phyloP scores from a whole-genome alignment of 1,140 invertebrate genomes.

The Atta cephalotes region DNA sequence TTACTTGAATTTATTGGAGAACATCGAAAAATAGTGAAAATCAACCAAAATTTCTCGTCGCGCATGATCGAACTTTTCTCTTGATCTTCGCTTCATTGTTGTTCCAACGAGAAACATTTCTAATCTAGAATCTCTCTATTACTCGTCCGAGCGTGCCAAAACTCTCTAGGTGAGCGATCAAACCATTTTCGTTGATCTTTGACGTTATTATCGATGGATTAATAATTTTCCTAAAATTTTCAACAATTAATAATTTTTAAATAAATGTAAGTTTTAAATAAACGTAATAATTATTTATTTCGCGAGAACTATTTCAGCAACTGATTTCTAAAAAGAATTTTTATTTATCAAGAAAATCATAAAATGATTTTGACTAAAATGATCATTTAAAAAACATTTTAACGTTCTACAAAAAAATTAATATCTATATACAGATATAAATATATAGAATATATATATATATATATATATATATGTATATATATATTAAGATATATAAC shows the following conservation, averaged over 20 bases:
- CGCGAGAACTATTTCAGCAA: neutral
- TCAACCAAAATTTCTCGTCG: constrained; percentile 50
- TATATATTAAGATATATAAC: neutral
- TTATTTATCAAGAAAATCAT: neutral
- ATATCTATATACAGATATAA: neutral
- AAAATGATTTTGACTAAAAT: neutral
- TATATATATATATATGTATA: neutral
- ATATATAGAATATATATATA: neutral
- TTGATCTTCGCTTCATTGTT: neutral
- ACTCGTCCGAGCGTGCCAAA: constrained; percentile 42
- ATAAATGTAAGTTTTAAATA: neutral
- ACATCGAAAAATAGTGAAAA: constrained; percentile 76
- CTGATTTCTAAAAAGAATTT: neutral
- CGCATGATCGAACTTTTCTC: constrained; percentile 9
- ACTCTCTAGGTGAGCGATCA: constrained; percentile 52
- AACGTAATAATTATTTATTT: neutral
- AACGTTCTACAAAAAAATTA: neutral
- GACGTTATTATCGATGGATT: neutral
- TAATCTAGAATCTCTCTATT: constrained; percentile 46
- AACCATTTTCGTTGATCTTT: constrained; percentile 20
- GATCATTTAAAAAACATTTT: neutral
- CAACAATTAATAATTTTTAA: neutral
- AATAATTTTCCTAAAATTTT: neutral
- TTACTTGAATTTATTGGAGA: neutral
- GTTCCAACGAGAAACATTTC: constrained; percentile 41